These are phyloP conservation scores for Drosophila azteca DNA, from an alignment of 1,140 invertebrate genomes.

Conservation along the genomic window DNA sequence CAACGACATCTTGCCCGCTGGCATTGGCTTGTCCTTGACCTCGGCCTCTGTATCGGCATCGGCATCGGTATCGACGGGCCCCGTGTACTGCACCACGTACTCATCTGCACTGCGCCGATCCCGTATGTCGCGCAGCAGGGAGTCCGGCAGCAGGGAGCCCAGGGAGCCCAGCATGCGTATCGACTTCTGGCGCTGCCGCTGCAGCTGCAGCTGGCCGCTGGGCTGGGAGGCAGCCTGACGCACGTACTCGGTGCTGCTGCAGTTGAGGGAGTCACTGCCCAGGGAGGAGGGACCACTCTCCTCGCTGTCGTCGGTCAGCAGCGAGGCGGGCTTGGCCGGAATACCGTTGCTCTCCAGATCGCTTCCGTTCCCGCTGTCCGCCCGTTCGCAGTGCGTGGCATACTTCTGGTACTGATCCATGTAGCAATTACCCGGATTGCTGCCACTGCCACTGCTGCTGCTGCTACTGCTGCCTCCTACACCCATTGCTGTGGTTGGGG, in stretches of 20 bases:
- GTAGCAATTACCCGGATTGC: constrained; percentile 86
- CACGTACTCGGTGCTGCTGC: constrained; percentile 69
- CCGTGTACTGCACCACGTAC: constrained; percentile 64
- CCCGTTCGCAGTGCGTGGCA: constrained; percentile 88
- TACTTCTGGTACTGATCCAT: constrained; percentile 74
- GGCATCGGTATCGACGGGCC: constrained; percentile 3
- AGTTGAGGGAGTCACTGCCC: constrained; percentile 78
- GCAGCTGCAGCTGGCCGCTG: constrained; percentile 61
- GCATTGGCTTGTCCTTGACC: constrained; percentile 48
- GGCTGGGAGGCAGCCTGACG: constrained; percentile 62
- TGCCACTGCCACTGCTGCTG: constrained; percentile 29
- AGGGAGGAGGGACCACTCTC: constrained; percentile 76
- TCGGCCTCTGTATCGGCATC: constrained; percentile 10
- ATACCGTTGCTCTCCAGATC: constrained; percentile 87
- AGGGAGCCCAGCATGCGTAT: constrained; percentile 53
- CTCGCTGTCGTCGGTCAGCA: constrained; percentile 84
- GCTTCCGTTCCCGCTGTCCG: constrained; percentile 93
- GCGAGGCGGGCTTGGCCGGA: constrained; percentile 84
- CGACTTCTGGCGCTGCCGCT: constrained; percentile 64
- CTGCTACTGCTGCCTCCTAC: constrained; percentile 35
- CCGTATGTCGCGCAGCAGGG: constrained; percentile 77
- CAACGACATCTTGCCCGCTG: constrained; percentile 17
- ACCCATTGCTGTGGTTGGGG: constrained; percentile 23
- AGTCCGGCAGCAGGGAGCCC: constrained; percentile 75
- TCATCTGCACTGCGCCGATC: constrained; percentile 61